These are phyloP conservation scores for Dasypolia templi DNA, from an alignment of 2,888 invertebrate genomes.

Conservation along the genomic window DNA sequence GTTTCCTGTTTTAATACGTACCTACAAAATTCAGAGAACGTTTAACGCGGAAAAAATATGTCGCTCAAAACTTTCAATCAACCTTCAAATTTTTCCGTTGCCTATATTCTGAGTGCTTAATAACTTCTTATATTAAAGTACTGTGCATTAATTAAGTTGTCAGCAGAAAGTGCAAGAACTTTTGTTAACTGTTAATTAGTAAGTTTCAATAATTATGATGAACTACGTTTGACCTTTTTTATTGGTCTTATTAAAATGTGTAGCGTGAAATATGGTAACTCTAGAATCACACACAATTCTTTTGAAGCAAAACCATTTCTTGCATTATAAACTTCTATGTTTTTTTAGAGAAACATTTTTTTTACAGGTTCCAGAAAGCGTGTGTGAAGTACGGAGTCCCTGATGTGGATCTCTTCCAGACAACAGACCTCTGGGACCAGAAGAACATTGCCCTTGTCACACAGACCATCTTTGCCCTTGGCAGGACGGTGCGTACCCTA, in stretches of 20 bases:
- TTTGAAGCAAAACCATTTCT: not conserved
- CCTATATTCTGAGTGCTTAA: not conserved
- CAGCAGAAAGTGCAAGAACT: conserved; percentile 7
- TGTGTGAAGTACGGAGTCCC: conserved; percentile 96
- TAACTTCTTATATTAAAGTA: conserved; percentile 1
- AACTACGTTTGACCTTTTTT: conserved; percentile 13
- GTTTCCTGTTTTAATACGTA: conserved; percentile 29
- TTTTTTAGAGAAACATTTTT: conserved; percentile 51
- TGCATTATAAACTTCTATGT: not conserved
- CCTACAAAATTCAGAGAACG: conserved; percentile 21
- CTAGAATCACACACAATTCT: not conserved
- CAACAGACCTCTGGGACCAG: conserved; percentile 97
- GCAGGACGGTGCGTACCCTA: conserved; percentile 92
- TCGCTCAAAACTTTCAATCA: conserved; percentile 53
- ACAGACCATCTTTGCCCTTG: conserved; percentile 96
- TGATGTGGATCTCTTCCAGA: conserved; percentile 96
- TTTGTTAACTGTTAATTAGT: conserved; percentile 24
- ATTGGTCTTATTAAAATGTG: not conserved
- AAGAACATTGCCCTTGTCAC: conserved; percentile 97
- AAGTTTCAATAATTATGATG: not conserved
- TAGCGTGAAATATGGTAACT: not conserved
- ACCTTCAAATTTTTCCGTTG: conserved; percentile 44
- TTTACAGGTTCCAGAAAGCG: conserved; percentile 94
- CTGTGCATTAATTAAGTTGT: conserved; percentile 23
- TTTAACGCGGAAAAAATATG: conserved; percentile 37